Evolutionary conservation across 2,113 vertebrate genomes (phyloP), one percentile per base, ranked within the genome.

Genomic region (Ceyx cyanopectus): DNA sequence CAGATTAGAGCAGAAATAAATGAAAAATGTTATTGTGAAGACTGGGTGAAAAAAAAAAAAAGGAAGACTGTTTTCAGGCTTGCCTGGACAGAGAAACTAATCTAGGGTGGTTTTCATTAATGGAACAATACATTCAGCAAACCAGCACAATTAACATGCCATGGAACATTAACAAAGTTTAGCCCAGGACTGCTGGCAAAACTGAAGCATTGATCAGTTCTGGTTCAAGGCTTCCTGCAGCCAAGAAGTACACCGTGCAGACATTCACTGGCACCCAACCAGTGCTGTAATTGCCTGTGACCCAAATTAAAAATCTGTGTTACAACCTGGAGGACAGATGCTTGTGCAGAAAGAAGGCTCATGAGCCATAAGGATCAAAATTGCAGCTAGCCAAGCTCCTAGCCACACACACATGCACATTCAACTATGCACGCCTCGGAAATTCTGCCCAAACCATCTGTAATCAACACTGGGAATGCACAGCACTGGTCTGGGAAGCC

Each of bases 41-140:
- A 50, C 67, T n/a, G 63, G 32, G n/a, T 90, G 14, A 10, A 73
- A 66, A 66, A 81, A 66, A 56, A 50, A 69, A 74, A 73, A 62
- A 74, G 70, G 6, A 66, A 86, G 19, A 17, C 6, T 70, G 3
- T 60, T 87, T 46, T 86, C 51, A 87, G 60, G 54, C 37, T 68
- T 91, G 54, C 41, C n/a, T 81, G 92, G 58, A 74, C 89, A 80
- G 67, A 91, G 61, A 83, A 93, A 87, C 51, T 81, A 69, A 94
- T 93, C 90, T 86, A 91, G 87, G 63, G 79, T 92, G 87, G 84
- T 89, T 93, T 92, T 97, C 56, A 81, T 97, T 97, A 96, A 90
- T 80, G 89, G 96, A 89, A 70, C 51, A 96, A 94, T 85, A 43
- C 13, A 3, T 85, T 77, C 81, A 85, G 84, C 85, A 95, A 93